phyloP scores from a whole-genome alignment of 2,888 invertebrate species.

The Cantharis rustica region DNA sequence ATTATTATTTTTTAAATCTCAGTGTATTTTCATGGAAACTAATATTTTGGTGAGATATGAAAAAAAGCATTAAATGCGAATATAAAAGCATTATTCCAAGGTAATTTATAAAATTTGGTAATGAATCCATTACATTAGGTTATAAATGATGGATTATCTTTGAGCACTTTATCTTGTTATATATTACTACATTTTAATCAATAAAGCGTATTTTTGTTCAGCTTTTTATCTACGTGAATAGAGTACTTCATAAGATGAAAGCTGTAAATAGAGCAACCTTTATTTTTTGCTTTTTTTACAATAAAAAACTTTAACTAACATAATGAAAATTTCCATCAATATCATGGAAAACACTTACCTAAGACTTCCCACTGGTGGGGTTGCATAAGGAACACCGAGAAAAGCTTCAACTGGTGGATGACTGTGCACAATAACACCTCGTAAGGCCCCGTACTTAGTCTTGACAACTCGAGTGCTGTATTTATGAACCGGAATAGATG shows the following conservation, averaged over 20 bases:
- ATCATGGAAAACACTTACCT: constrained; percentile 67
- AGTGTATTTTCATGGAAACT: no score
- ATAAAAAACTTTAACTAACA: neutral
- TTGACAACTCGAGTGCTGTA: constrained; percentile 82
- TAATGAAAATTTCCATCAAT: neutral
- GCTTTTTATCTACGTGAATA: neutral
- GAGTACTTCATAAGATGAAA: neutral
- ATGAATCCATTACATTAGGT: neutral
- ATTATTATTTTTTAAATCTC: no score
- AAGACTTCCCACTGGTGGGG: constrained; percentile 86
- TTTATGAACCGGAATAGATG: constrained; percentile 68
- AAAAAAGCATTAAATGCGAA: neutral
- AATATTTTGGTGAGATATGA: neutral
- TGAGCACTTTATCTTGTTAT: neutral
- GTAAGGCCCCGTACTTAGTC: constrained; percentile 87
- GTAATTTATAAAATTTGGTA: neutral
- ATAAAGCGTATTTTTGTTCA: neutral
- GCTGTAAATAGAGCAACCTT: neutral
- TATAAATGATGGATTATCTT: neutral
- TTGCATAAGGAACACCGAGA: constrained; percentile 92
- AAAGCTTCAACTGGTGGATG: constrained; percentile 88
- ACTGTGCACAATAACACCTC: constrained; percentile 82
- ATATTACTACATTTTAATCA: constrained; percentile 1
- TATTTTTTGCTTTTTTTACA: neutral
- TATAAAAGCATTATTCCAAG: neutral